phyloP scores from a whole-genome alignment of 2,113 vertebrate species.

The Indri indri region DNA sequence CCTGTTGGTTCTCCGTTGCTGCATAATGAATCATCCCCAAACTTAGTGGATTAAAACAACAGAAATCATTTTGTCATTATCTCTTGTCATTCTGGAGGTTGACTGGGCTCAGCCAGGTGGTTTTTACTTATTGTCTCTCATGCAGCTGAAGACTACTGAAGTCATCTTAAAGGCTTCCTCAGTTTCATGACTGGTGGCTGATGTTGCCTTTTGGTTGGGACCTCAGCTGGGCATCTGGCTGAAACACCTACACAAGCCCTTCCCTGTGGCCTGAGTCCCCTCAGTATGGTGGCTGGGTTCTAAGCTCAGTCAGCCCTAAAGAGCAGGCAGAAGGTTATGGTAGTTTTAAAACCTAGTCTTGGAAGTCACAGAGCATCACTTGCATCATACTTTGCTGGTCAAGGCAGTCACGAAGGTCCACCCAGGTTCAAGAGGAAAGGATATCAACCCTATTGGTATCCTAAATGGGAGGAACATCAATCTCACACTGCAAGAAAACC shows the following conservation, averaged over 20 bases:
- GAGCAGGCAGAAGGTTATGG: not conserved
- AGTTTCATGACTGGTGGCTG: not conserved
- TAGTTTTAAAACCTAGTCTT: not conserved
- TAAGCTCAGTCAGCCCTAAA: not conserved
- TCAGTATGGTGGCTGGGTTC: not conserved
- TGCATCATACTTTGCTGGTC: not conserved
- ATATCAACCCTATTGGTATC: not conserved
- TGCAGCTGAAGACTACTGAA: not conserved
- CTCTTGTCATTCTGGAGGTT: not conserved
- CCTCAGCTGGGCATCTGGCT: not conserved
- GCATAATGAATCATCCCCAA: not conserved
- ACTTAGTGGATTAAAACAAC: not conserved
- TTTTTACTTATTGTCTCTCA: not conserved
- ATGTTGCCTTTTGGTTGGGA: not conserved
- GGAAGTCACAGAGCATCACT: not conserved
- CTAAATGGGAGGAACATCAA: not conserved
- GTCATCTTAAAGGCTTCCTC: not conserved
- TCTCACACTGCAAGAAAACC: not conserved
- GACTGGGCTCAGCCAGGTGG: not conserved
- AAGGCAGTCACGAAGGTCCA: not conserved
- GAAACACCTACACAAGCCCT: not conserved
- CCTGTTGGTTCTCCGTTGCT: not conserved
- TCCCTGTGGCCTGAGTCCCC: not conserved
- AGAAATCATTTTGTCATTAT: not conserved
- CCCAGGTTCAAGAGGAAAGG: not conserved